Percentiles rank a stretch among this genome's conserved stretches.
Conservation (phyloP, 2,888 invertebrate genomes). For the Polyommatus iphigenia region DNA sequence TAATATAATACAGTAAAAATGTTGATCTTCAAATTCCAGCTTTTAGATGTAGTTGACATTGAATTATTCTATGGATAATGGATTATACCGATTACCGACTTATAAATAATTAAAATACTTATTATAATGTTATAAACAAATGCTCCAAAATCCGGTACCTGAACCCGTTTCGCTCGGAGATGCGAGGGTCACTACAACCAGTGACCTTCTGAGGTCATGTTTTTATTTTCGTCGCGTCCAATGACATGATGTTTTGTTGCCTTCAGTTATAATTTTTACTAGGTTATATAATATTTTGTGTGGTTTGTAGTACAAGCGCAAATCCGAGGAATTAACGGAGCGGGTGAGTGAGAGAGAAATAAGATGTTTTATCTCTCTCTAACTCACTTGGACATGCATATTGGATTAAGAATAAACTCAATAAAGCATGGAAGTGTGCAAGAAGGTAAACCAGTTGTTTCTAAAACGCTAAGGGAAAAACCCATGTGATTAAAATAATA, state of each 20-base stretch:
- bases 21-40: neutral
- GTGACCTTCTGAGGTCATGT: constrained; percentile 32
- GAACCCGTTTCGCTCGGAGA: constrained; percentile 2
- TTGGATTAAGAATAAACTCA: too few species aligned
- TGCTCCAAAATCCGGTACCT: neutral
- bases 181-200: constrained; percentile 31
- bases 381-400: too few species aligned
- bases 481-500: too few species aligned
- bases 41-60: neutral
- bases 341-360: neutral
- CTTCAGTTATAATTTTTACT: neutral
- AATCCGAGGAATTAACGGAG: neutral
- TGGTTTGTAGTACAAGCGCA: too few species aligned
- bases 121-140: neutral
- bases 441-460: too few species aligned
- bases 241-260: constrained; percentile 6
- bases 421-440: too few species aligned
- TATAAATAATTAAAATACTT: neutral
- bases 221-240: constrained; percentile 26
- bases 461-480: too few species aligned
- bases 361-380: neutral
- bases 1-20: too few species aligned
- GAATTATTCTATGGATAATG: neutral
- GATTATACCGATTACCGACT: neutral
- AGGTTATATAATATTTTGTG: neutral